A percentile compares a stretch with the other conserved stretches of the same genome.
These are phyloP conservation scores for Rhincodon typus DNA, from an alignment of 2,797 vertebrate species.

Conservation along the genomic window DNA sequence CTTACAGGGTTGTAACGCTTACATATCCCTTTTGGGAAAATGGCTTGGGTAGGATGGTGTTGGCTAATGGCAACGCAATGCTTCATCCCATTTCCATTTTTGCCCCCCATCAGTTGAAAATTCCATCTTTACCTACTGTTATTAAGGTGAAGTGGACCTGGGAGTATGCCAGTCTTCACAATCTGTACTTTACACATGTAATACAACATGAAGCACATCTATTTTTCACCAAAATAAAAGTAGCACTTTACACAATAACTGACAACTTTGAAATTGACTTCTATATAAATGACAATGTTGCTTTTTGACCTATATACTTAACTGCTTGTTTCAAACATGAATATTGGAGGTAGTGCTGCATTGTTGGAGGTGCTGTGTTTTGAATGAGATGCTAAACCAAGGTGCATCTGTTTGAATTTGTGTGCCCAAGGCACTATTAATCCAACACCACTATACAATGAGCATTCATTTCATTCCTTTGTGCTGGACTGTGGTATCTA, in stretches of 20 bases:
- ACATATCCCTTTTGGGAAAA: no score
- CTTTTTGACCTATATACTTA: no score
- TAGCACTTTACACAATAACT: no score
- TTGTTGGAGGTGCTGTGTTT: background rate
- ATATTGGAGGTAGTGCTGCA: background rate
- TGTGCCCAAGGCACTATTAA: background rate
- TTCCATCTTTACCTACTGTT: background rate
- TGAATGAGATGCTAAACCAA: background rate
- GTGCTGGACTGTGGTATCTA: background rate
- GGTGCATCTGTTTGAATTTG: no score
- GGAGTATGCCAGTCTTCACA: background rate
- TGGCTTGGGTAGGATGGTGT: no score
- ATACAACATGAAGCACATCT: no score
- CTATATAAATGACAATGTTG: background rate
- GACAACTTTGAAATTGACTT: background rate
- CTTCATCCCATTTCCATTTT: no score
- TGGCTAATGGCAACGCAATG: no score
- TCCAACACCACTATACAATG: background rate
- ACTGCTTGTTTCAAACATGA: no score
- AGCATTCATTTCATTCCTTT: background rate
- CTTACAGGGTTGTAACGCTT: no score
- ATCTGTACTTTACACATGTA: background rate
- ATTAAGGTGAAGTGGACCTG: background rate
- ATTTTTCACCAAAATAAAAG: no score
- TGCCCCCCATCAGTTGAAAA: no score